phyloP scores from a whole-genome alignment of 2,113 vertebrate species.

The Mugil cephalus region DNA sequence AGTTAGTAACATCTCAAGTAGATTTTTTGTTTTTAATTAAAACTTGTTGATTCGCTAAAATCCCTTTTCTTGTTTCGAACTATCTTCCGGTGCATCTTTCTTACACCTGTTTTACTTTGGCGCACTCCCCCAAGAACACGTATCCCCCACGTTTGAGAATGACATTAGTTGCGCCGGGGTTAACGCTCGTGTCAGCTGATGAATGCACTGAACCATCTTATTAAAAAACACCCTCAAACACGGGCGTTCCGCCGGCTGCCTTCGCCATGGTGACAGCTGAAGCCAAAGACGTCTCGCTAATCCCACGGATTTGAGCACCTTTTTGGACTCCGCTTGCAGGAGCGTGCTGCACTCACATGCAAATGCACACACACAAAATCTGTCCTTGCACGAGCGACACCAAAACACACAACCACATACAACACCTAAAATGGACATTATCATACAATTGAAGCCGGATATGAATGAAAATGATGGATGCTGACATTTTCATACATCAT shows the following conservation, averaged over 20 bases:
- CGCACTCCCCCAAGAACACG: conserved; percentile 8
- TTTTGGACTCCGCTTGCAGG: conserved; percentile 45
- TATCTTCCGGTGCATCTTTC: not conserved
- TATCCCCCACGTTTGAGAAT: conserved; percentile 28
- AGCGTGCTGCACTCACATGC: conserved; percentile 52
- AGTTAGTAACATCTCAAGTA: not conserved
- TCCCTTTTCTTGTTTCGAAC: not conserved
- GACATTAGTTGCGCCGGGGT: conserved; percentile 42
- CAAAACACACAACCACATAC: conserved; percentile 18
- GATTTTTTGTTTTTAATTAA: not conserved
- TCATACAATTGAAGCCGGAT: not conserved
- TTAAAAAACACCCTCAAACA: conserved; percentile 48
- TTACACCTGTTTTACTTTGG: not conserved
- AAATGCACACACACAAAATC: conserved; percentile 44
- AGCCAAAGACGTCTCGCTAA: conserved; percentile 74
- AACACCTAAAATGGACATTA: not conserved
- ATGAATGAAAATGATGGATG: conserved; percentile 26
- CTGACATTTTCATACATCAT: not conserved
- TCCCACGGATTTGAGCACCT: conserved; percentile 69
- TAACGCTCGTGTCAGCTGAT: conserved; percentile 52
- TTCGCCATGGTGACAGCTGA: conserved; percentile 79
- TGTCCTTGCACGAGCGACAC: conserved; percentile 14
- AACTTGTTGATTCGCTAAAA: conserved; percentile 3
- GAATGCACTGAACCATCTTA: conserved; percentile 51
- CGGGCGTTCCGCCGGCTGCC: conserved; percentile 65